phyloP scores from a whole-genome alignment of 2,113 vertebrate species.

The Condylura cristata region DNA sequence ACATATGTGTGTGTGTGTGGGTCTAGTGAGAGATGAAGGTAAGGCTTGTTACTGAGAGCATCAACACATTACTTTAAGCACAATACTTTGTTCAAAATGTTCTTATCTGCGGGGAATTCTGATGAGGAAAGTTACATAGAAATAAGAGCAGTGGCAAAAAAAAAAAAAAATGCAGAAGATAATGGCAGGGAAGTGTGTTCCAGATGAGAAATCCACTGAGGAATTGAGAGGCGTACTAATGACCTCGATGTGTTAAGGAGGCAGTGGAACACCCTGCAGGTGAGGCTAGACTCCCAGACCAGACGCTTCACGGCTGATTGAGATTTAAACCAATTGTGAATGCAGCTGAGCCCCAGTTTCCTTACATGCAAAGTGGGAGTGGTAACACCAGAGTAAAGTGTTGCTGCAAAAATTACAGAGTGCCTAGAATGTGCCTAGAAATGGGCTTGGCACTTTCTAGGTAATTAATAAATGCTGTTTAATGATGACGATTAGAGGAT shows the following conservation, averaged over 20 bases:
- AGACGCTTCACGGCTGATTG: neutral
- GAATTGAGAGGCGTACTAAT: neutral
- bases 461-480: neutral
- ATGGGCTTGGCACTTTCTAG: neutral
- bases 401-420: neutral
- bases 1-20: neutral
- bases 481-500: neutral
- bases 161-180: neutral
- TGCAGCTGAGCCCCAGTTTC: neutral
- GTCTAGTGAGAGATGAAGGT: neutral
- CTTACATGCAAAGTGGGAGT: neutral
- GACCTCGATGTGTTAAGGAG: neutral
- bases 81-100: neutral
- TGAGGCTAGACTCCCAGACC: neutral
- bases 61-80: neutral
- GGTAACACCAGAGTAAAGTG: neutral
- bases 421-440: neutral
- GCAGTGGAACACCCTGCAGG: neutral
- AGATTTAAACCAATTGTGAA: neutral
- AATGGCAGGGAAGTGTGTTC: neutral
- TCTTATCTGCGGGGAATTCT: neutral
- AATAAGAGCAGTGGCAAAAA: neutral
- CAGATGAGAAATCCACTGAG: neutral
- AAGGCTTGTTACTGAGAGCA: neutral
- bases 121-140: neutral